These are phyloP conservation scores for Drosophila nebulosa DNA, from an alignment of 1,140 invertebrate genomes.

Conservation along the genomic window DNA sequence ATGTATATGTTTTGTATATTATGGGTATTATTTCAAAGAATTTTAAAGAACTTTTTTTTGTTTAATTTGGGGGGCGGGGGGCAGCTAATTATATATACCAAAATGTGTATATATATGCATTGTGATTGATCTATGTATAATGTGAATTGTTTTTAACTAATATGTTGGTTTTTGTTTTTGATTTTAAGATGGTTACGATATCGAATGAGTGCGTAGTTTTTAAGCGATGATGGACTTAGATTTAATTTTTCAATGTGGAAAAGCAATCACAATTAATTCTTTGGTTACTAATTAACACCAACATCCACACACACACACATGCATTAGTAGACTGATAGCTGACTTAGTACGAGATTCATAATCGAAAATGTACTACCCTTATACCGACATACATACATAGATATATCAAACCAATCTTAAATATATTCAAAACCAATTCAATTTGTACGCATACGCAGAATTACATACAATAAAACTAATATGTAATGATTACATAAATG, in stretches of 20 bases:
- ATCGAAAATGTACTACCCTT: slow-evolving; percentile 8
- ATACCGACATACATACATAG: slow-evolving; percentile 23
- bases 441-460: slow-evolving; percentile 58
- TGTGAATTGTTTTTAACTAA: not conserved
- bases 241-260: slow-evolving; percentile 24
- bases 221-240: slow-evolving; percentile 45
- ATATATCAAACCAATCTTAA: slow-evolving; percentile 16
- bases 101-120: slow-evolving; percentile 10
- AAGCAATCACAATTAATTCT: not conserved
- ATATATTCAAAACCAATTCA: slow-evolving; percentile 40
- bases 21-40: slow-evolving; percentile 73
- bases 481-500: not conserved
- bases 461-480: slow-evolving; percentile 58
- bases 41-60: slow-evolving; percentile 44
- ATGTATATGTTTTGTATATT: slow-evolving; percentile 41
- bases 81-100: slow-evolving; percentile 28
- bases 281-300: not conserved
- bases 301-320: slow-evolving; percentile 33
- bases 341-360: slow-evolving; percentile 50
- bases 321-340: slow-evolving; percentile 75
- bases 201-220: slow-evolving; percentile 44
- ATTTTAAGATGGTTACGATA: not conserved
- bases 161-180: not conserved
- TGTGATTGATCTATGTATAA: slow-evolving; percentile 12
- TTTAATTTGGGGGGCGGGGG: slow-evolving; percentile 12